Conservation (phyloP, 2,888 invertebrate species). For the Gortyna flavago region DNA sequence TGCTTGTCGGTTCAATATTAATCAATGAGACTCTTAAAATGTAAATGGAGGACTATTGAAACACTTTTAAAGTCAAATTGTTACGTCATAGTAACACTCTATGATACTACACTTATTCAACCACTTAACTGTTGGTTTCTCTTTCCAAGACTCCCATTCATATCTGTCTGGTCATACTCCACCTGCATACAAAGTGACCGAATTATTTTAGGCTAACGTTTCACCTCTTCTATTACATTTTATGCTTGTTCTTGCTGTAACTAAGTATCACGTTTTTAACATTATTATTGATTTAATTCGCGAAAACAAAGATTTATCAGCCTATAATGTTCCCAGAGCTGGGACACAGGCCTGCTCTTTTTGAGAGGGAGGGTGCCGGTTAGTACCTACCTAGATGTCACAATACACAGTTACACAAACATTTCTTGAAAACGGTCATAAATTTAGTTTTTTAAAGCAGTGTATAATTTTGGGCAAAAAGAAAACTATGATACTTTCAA, state of each 20-base stretch:
- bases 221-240: slow-evolving; percentile 29
- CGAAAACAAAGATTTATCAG: no score
- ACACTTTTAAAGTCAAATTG: neutral
- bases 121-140: slow-evolving; percentile 28
- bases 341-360: no score
- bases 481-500: no score
- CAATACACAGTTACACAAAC: neutral
- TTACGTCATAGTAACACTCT: slow-evolving; percentile 11
- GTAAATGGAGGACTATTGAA: neutral
- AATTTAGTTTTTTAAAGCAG: no score
- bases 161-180: slow-evolving; percentile 24
- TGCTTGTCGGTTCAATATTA: neutral
- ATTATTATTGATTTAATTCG: neutral
- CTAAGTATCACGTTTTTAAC: slow-evolving; percentile 5
- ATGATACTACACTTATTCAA: slow-evolving; percentile 31
- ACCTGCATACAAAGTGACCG: slow-evolving; percentile 33
- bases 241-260: neutral
- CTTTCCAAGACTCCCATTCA: slow-evolving; percentile 38
- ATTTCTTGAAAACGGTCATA: no score
- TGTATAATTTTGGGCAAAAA: no score
- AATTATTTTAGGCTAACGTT: slow-evolving; percentile 37
- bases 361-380: no score
- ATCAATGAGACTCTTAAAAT: neutral
- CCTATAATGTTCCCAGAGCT: no score
- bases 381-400: no score